A percentile compares a stretch with the other conserved stretches of the same genome.
Conservation (phyloP, 2,797 vertebrate species). For the Sebastolobus alascanus region DNA sequence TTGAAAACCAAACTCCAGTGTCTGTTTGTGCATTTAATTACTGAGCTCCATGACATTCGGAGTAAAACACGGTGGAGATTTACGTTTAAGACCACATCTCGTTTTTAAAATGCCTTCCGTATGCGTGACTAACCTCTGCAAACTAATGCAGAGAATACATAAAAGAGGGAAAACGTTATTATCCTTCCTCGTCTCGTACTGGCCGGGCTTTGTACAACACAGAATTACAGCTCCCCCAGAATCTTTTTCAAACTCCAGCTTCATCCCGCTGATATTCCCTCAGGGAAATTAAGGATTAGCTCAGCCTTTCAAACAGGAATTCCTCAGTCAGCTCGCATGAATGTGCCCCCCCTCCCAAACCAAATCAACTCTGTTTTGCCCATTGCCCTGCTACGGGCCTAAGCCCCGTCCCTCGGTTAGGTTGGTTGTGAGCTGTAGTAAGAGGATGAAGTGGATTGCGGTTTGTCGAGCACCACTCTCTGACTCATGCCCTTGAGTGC, state of each 20-base stretch:
- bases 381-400: constrained; percentile 57
- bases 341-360: constrained; percentile 65
- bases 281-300: constrained; percentile 86
- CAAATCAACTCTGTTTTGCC: constrained; percentile 72
- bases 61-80: constrained; percentile 15
- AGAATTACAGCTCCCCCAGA: constrained; percentile 70
- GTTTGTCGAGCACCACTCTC: constrained; percentile 71
- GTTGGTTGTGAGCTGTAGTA: constrained; percentile 70
- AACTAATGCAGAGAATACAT: constrained; percentile 43
- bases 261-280: constrained; percentile 82
- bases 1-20: neutral
- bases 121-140: constrained; percentile 40
- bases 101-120: constrained; percentile 24
- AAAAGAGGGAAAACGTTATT: constrained; percentile 49
- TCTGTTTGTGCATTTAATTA: neutral
- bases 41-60: constrained; percentile 11
- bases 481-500: constrained; percentile 81
- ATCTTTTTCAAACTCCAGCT: constrained; percentile 74
- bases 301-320: constrained; percentile 78
- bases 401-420: constrained; percentile 68
- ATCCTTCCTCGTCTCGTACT: constrained; percentile 38
- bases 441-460: constrained; percentile 84
- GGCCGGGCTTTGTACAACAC: constrained; percentile 63
- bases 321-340: constrained; percentile 75
- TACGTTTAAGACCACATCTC: constrained; percentile 14